Evolutionary conservation across 2,797 vertebrate genomes (phyloP).

Genomic region (Valencia hispanica): DNA sequence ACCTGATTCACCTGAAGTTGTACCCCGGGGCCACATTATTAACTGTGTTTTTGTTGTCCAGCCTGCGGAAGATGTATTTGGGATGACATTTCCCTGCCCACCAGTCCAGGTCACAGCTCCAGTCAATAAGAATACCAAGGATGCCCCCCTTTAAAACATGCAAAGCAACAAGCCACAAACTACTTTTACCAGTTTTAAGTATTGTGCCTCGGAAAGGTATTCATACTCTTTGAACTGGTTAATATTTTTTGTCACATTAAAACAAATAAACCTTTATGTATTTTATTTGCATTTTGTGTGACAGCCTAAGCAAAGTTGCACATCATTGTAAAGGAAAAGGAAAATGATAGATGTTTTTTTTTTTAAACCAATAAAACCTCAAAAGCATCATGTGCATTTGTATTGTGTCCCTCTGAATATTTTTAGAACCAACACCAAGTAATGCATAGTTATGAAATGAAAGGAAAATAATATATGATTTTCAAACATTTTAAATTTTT

Average conservation of each 20-base stretch:
- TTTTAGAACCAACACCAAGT: not conserved
- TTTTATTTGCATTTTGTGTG: not conserved
- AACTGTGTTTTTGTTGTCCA: conserved; percentile 81
- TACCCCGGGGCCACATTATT: conserved; percentile 87
- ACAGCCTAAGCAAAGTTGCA: not conserved
- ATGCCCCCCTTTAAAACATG: conserved; percentile 85
- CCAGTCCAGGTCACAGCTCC: conserved; percentile 90
- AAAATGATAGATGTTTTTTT: not conserved
- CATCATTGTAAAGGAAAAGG: not conserved
- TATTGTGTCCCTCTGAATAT: not conserved
- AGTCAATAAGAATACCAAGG: conserved; percentile 89
- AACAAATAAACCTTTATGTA: not conserved
- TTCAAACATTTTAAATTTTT: not conserved
- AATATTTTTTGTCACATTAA: too few species aligned
- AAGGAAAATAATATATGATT: not conserved
- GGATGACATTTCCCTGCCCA: conserved; percentile 82
- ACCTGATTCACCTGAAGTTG: conserved; percentile 86
- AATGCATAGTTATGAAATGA: not conserved
- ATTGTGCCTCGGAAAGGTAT: not conserved
- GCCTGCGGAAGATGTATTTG: conserved; percentile 87
- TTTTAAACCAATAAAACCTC: not conserved
- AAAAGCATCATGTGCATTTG: not conserved
- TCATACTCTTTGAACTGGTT: too few species aligned
- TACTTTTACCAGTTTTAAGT: not conserved
- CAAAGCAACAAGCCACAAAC: not conserved